A percentile compares a stretch with the other conserved stretches of the same genome.
Evolutionary conservation across 2,797 vertebrate species (phyloP).

Genomic region (Loris lydekkerianus): DNA sequence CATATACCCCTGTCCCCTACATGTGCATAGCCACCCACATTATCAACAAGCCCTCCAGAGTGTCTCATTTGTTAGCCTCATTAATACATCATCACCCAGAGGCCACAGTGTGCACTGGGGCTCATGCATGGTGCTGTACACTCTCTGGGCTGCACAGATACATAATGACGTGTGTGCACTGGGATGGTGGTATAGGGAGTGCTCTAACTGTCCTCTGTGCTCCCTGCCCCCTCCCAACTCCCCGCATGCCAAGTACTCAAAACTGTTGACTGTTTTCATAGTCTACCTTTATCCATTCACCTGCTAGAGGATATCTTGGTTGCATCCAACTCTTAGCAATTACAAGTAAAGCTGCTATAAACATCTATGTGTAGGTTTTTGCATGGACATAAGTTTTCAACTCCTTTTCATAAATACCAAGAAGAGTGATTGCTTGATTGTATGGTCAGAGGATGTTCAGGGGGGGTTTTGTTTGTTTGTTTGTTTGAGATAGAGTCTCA

Average conservation of each 20-base stretch:
- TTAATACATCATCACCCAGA: not conserved
- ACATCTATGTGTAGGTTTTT: not conserved
- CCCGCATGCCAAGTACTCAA: not conserved
- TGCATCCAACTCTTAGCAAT: not conserved
- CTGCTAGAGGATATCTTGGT: not conserved
- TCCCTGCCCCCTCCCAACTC: too few species aligned
- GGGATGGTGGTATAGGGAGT: too few species aligned
- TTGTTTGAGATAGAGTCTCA: too few species aligned
- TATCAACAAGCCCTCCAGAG: too few species aligned
- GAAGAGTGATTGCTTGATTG: not conserved
- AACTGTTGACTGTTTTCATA: not conserved
- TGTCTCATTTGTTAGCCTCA: not conserved
- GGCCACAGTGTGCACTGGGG: not conserved
- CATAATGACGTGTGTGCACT: not conserved
- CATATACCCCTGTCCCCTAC: too few species aligned
- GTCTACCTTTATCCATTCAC: not conserved
- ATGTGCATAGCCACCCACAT: not conserved
- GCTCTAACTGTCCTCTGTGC: too few species aligned
- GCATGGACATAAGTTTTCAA: too few species aligned
- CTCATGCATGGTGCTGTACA: not conserved
- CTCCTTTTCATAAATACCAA: too few species aligned
- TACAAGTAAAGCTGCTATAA: not conserved
- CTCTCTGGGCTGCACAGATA: not conserved
- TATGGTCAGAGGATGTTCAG: not conserved
- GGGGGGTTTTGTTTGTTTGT: too few species aligned